A percentile compares a stretch with the other conserved stretches of the same genome.
Evolutionary conservation across 2,797 vertebrate genomes (phyloP).

Genomic region (Natrix natrix): DNA sequence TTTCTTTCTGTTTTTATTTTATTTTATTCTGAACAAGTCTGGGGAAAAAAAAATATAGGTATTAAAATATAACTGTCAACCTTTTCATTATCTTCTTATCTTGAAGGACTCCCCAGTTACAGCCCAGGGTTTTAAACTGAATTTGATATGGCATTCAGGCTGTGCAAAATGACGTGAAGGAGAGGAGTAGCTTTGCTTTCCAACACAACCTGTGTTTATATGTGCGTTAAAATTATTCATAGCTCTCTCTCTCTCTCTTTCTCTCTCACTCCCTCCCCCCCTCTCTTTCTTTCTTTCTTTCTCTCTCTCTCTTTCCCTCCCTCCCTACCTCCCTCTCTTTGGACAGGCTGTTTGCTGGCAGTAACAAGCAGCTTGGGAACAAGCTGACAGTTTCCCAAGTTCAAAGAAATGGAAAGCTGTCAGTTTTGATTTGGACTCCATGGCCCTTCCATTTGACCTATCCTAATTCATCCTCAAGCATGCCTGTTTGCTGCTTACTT

Average conservation of each 20-base stretch:
- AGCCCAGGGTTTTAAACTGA: conserved; percentile 14
- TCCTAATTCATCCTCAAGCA: conserved; percentile 6
- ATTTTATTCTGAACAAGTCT: not conserved
- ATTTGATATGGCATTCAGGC: conserved; percentile 25
- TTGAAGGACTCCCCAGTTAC: not conserved
- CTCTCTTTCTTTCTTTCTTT: no score
- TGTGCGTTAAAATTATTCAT: conserved; percentile 28
- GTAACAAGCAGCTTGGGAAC: conserved; percentile 11
- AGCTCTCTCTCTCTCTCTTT: not conserved
- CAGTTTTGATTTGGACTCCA: conserved; percentile 29
- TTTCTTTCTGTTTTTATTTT: not conserved
- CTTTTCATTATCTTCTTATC: conserved; percentile 14
- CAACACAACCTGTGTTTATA: conserved; percentile 4
- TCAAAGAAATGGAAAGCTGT: conserved; percentile 1
- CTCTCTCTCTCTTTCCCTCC: not conserved
- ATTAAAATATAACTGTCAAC: conserved; percentile 14
- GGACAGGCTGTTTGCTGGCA: conserved; percentile 8
- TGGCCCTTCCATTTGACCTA: not conserved
- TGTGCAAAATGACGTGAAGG: not conserved
- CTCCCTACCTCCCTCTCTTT: not conserved
- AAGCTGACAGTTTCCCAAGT: not conserved
- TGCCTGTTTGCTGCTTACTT: conserved; percentile 16
- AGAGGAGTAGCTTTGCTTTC: not conserved
- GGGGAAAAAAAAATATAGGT: not conserved
- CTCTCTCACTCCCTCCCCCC: no score